phyloP scores from a whole-genome alignment of 92 coral and sea anemone species.

The Porites lobata region DNA sequence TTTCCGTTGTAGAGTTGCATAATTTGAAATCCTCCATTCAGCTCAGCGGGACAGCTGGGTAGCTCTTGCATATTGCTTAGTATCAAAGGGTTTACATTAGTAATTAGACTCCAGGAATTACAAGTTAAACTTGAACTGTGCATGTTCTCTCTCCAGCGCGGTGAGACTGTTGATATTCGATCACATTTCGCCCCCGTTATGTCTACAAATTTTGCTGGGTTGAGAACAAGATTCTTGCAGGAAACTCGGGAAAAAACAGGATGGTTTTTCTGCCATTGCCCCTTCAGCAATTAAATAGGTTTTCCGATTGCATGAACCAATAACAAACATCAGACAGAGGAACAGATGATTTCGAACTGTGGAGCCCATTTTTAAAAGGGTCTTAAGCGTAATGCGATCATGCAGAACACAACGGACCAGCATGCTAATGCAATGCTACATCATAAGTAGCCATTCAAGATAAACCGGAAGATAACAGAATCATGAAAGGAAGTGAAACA shows the following conservation, averaged over 20 bases:
- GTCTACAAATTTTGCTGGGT: constrained; percentile 26
- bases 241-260: constrained; percentile 34
- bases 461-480: neutral
- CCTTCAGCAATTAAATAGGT: neutral
- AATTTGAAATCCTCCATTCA: constrained; percentile 75
- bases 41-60: constrained; percentile 74
- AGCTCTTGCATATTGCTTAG: constrained; percentile 54
- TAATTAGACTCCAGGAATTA: constrained; percentile 10
- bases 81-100: constrained; percentile 58
- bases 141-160: constrained; percentile 43
- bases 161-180: constrained; percentile 61
- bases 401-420: neutral
- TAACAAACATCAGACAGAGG: neutral
- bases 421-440: neutral
- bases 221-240: constrained; percentile 30
- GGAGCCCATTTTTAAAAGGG: constrained; percentile 7
- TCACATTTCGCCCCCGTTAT: constrained; percentile 70
- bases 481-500: neutral
- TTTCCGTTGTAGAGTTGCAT: constrained; percentile 47
- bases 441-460: neutral
- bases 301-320: neutral
- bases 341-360: constrained; percentile 4
- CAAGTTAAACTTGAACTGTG: constrained; percentile 49
- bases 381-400: neutral
- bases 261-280: neutral